Conservation (phyloP, 1,140 invertebrate species). For the Drosophila murphyi region DNA sequence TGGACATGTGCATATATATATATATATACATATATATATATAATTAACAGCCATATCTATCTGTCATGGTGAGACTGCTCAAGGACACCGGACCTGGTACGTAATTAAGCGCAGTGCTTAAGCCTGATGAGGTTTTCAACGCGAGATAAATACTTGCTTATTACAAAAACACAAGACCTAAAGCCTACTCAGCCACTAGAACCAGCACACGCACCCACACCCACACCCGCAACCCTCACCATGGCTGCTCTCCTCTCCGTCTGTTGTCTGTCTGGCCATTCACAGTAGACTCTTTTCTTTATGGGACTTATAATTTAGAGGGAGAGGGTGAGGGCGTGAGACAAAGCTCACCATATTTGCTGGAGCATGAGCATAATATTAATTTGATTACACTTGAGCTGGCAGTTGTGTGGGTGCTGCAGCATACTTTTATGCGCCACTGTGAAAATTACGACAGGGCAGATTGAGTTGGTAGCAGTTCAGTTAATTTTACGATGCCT, state of each 20-base stretch:
- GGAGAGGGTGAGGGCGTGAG: not conserved
- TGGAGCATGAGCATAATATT: constrained; percentile 60
- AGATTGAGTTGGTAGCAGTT: constrained; percentile 6
- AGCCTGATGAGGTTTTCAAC: constrained; percentile 77
- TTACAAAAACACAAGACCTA: constrained; percentile 40
- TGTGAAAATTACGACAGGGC: constrained; percentile 34
- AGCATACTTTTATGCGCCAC: constrained; percentile 54
- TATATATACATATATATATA: constrained; percentile 9
- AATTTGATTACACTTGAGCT: constrained; percentile 66
- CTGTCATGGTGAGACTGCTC: constrained; percentile 7
- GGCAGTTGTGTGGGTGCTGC: constrained; percentile 7
- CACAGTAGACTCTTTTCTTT: constrained; percentile 18
- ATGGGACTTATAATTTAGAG: constrained; percentile 59
- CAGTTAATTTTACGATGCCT: constrained; percentile 10
- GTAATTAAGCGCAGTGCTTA: constrained; percentile 75
- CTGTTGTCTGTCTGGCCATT: constrained; percentile 6
- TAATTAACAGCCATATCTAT: not conserved
- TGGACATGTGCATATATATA: constrained; percentile 3
- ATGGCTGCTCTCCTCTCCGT: not conserved
- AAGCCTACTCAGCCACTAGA: not conserved
- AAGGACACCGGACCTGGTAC: constrained; percentile 43
- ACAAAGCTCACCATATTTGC: constrained; percentile 27
- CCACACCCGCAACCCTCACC: constrained; percentile 15
- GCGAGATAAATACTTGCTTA: constrained; percentile 71
- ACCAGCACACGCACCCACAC: not conserved